Evolutionary conservation across 2,797 vertebrate genomes (phyloP).

Genomic region (Galaxias olidus): DNA sequence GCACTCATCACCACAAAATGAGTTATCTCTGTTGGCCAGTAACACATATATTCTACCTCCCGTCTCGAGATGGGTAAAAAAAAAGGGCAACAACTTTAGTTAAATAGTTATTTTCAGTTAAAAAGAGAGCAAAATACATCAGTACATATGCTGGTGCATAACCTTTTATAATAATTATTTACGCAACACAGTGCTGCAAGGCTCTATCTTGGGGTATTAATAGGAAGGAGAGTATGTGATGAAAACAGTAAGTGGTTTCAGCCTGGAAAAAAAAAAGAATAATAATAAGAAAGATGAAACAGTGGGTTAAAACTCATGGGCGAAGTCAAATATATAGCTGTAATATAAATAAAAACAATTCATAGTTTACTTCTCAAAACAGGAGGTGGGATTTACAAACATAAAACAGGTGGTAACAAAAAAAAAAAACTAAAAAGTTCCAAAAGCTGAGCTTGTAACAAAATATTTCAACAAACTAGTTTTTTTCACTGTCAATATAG

Average conservation of each 20-base stretch:
- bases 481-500: background rate
- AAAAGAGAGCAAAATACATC: background rate
- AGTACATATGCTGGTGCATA: background rate
- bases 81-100: too few relatives aligned
- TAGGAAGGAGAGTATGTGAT: background rate
- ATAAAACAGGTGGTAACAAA: slow-evolving; percentile 6
- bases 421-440: slow-evolving; percentile 21
- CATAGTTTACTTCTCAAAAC: slow-evolving; percentile 2
- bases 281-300: background rate
- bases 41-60: slow-evolving; percentile 29
- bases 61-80: too few relatives aligned
- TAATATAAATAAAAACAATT: slow-evolving; percentile 35
- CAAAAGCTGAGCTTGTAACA: background rate
- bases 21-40: slow-evolving; percentile 44
- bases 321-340: slow-evolving; percentile 9
- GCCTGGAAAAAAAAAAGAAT: background rate
- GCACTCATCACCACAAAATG: slow-evolving; percentile 17
- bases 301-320: background rate
- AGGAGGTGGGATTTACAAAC: slow-evolving; percentile 6
- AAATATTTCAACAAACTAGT: background rate
- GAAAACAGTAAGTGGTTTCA: slow-evolving; percentile 3
- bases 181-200: background rate
- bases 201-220: background rate
- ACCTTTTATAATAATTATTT: background rate
- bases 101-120: background rate